Conservation (phyloP, 2,113 vertebrate genomes). For the Zosterops pallidus region DNA sequence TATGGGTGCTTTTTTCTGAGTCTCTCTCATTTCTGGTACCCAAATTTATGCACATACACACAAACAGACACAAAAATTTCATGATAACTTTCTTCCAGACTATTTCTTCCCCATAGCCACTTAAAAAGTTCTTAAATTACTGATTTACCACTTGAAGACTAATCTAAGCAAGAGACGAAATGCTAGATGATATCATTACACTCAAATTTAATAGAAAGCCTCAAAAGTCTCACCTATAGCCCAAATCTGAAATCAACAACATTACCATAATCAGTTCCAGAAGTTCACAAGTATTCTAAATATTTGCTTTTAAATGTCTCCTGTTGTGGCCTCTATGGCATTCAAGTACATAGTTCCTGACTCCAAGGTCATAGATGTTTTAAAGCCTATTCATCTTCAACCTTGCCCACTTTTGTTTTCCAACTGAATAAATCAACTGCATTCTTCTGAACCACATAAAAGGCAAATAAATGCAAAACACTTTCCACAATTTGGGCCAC, state of each 20-base stretch:
- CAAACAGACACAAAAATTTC: background rate
- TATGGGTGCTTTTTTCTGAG: background rate
- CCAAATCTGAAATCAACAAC: background rate
- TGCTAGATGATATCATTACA: background rate
- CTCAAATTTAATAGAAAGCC: background rate
- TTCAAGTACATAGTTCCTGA: background rate
- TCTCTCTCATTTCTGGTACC: background rate
- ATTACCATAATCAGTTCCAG: background rate
- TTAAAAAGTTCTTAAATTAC: background rate
- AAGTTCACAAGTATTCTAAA: background rate
- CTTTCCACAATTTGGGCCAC: background rate
- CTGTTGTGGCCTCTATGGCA: background rate
- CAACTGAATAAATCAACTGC: accelerated
- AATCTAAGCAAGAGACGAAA: background rate
- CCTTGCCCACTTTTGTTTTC: background rate
- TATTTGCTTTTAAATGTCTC: background rate
- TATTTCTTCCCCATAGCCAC: background rate
- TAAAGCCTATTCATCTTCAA: background rate
- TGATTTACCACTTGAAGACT: background rate
- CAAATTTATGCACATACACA: background rate
- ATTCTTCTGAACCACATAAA: background rate
- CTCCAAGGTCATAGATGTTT: background rate
- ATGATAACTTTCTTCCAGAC: background rate
- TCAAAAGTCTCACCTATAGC: background rate
- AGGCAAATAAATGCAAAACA: background rate